Evolutionary conservation across 2,113 vertebrate genomes (phyloP), one percentile per base, ranked within the genome.

Genomic region (Solea senegalensis): DNA sequence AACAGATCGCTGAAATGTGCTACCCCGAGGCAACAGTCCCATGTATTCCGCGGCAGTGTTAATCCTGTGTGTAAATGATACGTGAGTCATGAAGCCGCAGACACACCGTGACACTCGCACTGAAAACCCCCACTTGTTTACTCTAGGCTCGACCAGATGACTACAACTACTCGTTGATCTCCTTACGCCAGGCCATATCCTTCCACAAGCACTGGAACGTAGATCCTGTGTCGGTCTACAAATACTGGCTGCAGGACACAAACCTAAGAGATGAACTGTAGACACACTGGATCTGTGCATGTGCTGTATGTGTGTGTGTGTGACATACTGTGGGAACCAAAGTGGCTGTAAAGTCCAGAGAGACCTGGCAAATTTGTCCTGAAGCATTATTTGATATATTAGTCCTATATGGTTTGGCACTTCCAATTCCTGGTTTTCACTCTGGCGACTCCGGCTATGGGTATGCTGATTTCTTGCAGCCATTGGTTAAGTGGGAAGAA

Each of bases 201-300:
- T 98, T 98, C 86, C 97, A 98, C 91, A 98, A 98, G 75, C 95
- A 98, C 84, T 98, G 97, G 96, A 97, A 96, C 83, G 90, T 95
- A 0, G 93, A 98, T 76, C 97, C 97, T 0, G 84, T 97, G 57
- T 85, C 93, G 16, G 91, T 96, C 0, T 98, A 96, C 88, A 89
- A 90, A 72, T 90, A 83, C 0, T 97, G 96, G 96, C 85, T 98
- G 83, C 90, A 92, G 72, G 91, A 95, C 39, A 3, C 65, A 8
- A 61, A 9, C 3, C 52, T 27, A 10, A 69, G 21, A 27, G 82
- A 88, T 41, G 90, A 91, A 61, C 81, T 91, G 53, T 91, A 86
- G 76, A 53, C 56, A 58, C 45, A 34, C 26, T 39, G 43, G 13
- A 8, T 8, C 50, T 26, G 9, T 10, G 26, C 50, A 45, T 34